Evolutionary conservation across 2,888 invertebrate genomes (phyloP), one percentile per base, ranked within the genome.

Genomic region (Operophtera brumata): DNA sequence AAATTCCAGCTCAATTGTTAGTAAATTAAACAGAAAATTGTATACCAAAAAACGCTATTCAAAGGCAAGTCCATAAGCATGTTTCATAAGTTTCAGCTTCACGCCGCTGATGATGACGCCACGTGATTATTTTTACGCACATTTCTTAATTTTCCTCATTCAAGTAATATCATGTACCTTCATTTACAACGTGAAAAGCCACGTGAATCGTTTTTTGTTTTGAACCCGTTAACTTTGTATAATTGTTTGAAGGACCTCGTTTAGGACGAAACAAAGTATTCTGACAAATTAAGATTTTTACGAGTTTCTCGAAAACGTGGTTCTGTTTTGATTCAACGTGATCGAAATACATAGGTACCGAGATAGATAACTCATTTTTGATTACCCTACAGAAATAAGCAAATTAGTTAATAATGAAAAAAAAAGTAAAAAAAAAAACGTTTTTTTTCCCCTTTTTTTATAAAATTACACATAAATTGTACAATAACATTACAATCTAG

Each of bases 201-300:
- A 54, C 54, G 60, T 54, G 57, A 47, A 36, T 1, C 14, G 1
- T 47, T 42, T 46, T 49, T 37, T 11, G 11, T 12, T 25, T 44
- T 35, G 7, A 49, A 49, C 39, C 11, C 37, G 30, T 41, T 12
- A 50, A 39, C 47, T 37, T 48, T 50, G 30, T 37, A 30, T 41
- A 32, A 32, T n/a, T 37, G 1, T 35, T 35, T 1, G n/a, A n/a
- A n/a, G n/a, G n/a, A n/a, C 35, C 12, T 48, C 7, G 8, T 28
- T 36, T 42, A 9, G 10, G 9, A 26, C 34, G n/a, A 26, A 8
- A 11, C 30, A 20, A 49, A 36, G 32, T 34, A 32, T 32, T 6
- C 14, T 7, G 30, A 26, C 7, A 36, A 42, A 49, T 28, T 20
- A 26, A 26, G 9, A 12, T 13, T 54, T 43, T 35, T 6, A 28